Conservation (phyloP, 2,888 invertebrate species). For the Minunthozetes semirufus region DNA sequence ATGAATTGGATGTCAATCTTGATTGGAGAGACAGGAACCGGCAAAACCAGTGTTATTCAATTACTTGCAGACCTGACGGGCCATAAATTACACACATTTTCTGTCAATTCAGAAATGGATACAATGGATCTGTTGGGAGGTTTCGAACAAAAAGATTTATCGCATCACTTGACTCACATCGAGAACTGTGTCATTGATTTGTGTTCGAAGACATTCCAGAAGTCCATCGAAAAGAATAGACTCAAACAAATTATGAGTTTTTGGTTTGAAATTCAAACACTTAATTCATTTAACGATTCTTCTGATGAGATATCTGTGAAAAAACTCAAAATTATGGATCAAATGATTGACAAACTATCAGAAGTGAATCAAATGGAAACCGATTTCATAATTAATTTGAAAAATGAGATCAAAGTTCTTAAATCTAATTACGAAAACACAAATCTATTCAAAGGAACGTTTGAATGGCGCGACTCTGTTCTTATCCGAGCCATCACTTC, state of each 20-base stretch:
- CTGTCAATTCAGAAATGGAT: conserved; percentile 86
- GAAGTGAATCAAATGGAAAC: not conserved
- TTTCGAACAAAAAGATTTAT: conserved; percentile 77
- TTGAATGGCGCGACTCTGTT: conserved; percentile 85
- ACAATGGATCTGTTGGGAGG: conserved; percentile 90
- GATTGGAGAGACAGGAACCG: conserved; percentile 67
- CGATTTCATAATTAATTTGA: not conserved
- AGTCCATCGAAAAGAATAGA: not conserved
- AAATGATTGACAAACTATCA: conserved; percentile 7
- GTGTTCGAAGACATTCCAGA: not conserved
- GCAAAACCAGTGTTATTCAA: conserved; percentile 72
- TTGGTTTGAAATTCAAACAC: conserved; percentile 22
- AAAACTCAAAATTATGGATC: conserved; percentile 2
- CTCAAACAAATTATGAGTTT: not conserved
- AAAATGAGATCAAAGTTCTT: not conserved
- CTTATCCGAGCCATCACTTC: conserved; percentile 73
- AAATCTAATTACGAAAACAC: not conserved
- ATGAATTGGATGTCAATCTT: conserved; percentile 89
- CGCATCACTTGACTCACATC: conserved; percentile 21
- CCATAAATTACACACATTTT: conserved; percentile 64
- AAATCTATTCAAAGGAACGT: conserved; percentile 59
- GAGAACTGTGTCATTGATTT: conserved; percentile 22
- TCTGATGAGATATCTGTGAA: not conserved
- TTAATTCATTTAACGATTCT: not conserved
- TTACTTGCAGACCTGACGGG: conserved; percentile 68